A percentile compares a stretch with the other conserved stretches of the same genome.
Conservation (phyloP, 2,888 invertebrate species). For the Argyresthia albistria region DNA sequence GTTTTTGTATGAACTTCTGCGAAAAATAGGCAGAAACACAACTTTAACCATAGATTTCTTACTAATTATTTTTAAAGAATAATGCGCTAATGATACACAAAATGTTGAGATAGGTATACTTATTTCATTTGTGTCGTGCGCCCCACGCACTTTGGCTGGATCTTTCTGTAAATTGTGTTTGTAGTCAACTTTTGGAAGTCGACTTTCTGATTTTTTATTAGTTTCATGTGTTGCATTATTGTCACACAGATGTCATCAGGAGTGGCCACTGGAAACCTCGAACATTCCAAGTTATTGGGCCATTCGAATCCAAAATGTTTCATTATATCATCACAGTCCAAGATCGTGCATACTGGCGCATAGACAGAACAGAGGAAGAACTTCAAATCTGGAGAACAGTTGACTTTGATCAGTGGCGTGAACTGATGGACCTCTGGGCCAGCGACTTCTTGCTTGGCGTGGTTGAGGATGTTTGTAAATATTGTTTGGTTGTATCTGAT, state of each 20-base stretch:
- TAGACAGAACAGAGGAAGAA: constrained; percentile 97
- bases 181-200: constrained; percentile 55
- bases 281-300: constrained; percentile 92
- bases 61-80: too few relatives aligned
- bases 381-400: constrained; percentile 94
- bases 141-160: constrained; percentile 63
- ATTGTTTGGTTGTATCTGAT: constrained; percentile 96
- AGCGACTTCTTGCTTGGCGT: constrained; percentile 95
- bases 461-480: constrained; percentile 95
- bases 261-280: constrained; percentile 84
- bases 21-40: too few relatives aligned
- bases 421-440: constrained; percentile 94
- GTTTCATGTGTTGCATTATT: constrained; percentile 78
- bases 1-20: too few relatives aligned
- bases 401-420: constrained; percentile 93
- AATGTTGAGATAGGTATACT: too few relatives aligned
- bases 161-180: constrained; percentile 61
- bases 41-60: too few relatives aligned
- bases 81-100: too few relatives aligned
- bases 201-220: constrained; percentile 55
- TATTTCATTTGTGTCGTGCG: too few relatives aligned
- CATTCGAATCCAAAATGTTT: constrained; percentile 88
- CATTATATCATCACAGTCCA: constrained; percentile 94
- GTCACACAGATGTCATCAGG: constrained; percentile 81
- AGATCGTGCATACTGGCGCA: constrained; percentile 95